Evolutionary conservation across 2,113 vertebrate species (phyloP).

Genomic region (Oophaga pumilio): DNA sequence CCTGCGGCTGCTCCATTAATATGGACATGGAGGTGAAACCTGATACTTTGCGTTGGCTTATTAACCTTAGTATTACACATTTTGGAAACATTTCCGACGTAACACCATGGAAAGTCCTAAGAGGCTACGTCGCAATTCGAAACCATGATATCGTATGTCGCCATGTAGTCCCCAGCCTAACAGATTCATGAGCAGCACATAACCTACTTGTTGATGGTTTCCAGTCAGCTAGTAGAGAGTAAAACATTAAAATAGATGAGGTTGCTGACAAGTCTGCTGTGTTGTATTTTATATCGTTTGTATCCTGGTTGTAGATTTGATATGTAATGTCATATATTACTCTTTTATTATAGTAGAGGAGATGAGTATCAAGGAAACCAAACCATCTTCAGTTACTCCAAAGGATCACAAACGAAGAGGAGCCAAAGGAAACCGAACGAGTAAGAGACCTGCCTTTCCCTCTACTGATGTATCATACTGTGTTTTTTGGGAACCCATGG

Average conservation of each 20-base stretch:
- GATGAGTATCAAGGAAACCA: neutral
- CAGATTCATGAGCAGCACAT: neutral
- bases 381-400: neutral
- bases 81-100: no score
- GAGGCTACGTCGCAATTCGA: no score
- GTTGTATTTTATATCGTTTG: neutral
- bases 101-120: no score
- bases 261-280: neutral
- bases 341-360: neutral
- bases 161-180: neutral
- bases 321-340: neutral
- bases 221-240: neutral
- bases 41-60: no score
- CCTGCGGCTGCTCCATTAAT: no score
- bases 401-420: neutral
- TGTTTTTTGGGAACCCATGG: neutral
- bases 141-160: no score
- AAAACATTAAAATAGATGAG: no score
- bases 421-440: constrained; percentile 30
- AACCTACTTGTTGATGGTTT: neutral
- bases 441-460: neutral
- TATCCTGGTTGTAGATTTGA: neutral
- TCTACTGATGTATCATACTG: neutral
- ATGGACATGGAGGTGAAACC: no score
- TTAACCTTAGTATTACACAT: no score